These are phyloP conservation scores for Aphaenogaster ashmeadi DNA, from an alignment of 1,140 invertebrate genomes.

Conservation along the genomic window DNA sequence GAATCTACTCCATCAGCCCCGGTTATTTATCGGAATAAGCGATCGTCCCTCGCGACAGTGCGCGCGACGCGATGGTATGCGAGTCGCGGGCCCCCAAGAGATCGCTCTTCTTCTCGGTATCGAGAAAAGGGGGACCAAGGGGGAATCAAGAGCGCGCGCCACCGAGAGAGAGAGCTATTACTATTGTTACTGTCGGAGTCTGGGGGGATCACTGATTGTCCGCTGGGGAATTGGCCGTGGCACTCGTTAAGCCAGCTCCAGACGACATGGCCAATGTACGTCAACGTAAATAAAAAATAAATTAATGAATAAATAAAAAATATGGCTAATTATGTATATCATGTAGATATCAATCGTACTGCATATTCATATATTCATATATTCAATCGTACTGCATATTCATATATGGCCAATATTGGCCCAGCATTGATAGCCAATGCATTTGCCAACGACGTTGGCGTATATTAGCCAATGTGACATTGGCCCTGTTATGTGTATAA, in stretches of 20 bases:
- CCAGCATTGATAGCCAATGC: no score
- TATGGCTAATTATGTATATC: no score
- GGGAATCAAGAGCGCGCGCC: constrained; percentile 13
- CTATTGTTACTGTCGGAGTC: constrained; percentile 21
- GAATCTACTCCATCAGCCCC: neutral
- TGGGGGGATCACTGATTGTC: constrained; percentile 25
- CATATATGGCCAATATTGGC: no score
- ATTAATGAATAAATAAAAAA: no score
- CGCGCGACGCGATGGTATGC: neutral
- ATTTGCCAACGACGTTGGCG: no score
- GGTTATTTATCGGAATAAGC: constrained; percentile 2
- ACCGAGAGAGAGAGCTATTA: constrained; percentile 18
- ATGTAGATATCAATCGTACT: no score
- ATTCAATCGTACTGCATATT: no score
- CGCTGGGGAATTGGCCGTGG: constrained; percentile 22
- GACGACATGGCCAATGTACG: no score
- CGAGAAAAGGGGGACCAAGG: constrained; percentile 7
- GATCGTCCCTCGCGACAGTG: neutral
- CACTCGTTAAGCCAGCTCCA: neutral
- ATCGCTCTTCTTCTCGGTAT: constrained; percentile 22
- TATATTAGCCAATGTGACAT: no score
- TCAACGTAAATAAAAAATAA: no score
- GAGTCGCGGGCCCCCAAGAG: neutral
- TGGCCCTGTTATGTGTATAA: no score
- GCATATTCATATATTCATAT: no score